Evolutionary conservation across 2,888 invertebrate species (phyloP).

Genomic region (Scrobipalpa costella): DNA sequence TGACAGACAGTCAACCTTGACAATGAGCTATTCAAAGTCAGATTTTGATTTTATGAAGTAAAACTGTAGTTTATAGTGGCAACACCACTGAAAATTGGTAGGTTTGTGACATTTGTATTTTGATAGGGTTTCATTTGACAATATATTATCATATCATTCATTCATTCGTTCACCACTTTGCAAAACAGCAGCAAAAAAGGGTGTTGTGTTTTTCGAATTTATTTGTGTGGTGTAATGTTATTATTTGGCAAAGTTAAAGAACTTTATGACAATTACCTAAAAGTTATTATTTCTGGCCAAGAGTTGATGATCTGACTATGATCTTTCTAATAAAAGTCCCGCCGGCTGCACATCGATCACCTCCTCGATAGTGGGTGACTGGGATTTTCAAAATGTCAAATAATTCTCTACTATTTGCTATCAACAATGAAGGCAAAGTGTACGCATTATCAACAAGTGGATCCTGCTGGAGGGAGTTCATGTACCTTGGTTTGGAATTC

Average conservation of each 20-base stretch:
- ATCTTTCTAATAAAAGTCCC: neutral
- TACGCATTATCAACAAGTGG: constrained; percentile 91
- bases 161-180: neutral
- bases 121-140: neutral
- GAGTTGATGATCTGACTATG: neutral
- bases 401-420: constrained; percentile 89
- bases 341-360: constrained; percentile 3
- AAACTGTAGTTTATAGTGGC: neutral
- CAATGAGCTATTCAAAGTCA: neutral
- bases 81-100: neutral
- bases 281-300: neutral
- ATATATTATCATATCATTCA: neutral
- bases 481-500: constrained; percentile 92
- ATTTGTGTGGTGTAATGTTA: neutral
- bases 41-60: neutral
- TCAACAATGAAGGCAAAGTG: constrained; percentile 93
- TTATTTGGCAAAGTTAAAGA: neutral
- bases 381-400: constrained; percentile 69
- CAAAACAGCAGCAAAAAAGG: no score
- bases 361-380: neutral
- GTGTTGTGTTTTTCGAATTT: neutral
- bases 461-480: constrained; percentile 92
- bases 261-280: neutral
- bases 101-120: neutral
- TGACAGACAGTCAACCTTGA: constrained; percentile 4